Evolutionary conservation across 2,888 invertebrate genomes (phyloP), one percentile per base, ranked within the genome.

Genomic region (Vannuccia rotundouncinata): DNA sequence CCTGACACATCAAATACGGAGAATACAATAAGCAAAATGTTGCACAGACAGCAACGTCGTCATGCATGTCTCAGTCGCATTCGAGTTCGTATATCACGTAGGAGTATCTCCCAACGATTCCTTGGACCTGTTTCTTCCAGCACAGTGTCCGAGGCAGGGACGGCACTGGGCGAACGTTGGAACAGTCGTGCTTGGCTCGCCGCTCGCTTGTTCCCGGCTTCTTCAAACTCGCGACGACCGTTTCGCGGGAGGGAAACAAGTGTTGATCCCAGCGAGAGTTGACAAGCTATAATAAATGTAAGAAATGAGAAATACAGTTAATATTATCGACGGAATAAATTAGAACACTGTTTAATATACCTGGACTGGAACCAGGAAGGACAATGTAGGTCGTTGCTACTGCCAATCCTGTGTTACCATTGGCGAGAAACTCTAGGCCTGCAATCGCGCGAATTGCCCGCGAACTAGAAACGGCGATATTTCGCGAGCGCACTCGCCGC

Each of bases 191-290:
- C 17, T 45, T 17, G 45, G 10, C 66, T 66, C 10, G 66, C 66
- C 10, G 66, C 66, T 5, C 66, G 66, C 2, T 27, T 17, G 25
- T 22, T 22, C 22, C 10, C 25, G 22, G 66, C 66, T 27, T 66
- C 66, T 22, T 66, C 66, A 66, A 66, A 66, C 66, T 66, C 66
- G 10, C 66, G 66, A 66, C 66, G 66, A 2, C 66, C 66, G 2
- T 17, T 66, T 22, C 66, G 66, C 66, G 66, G 66, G 22, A 66
- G 66, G 25, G 22, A 5, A 5, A 66, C 66, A 2, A 66, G 66
- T 2, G 66, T 22, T 5, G 22, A n/a, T 17, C 66, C 66, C 25
- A 66, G 66, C 2, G 22, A 17, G 17, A 66, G 66, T 22, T 66
- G 66, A 66, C 66, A 66, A 22, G 17, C 25, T n/a, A n/a, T n/a